Conservation (phyloP, 2,797 vertebrate species). For the Sphenopsis melanotis region DNA sequence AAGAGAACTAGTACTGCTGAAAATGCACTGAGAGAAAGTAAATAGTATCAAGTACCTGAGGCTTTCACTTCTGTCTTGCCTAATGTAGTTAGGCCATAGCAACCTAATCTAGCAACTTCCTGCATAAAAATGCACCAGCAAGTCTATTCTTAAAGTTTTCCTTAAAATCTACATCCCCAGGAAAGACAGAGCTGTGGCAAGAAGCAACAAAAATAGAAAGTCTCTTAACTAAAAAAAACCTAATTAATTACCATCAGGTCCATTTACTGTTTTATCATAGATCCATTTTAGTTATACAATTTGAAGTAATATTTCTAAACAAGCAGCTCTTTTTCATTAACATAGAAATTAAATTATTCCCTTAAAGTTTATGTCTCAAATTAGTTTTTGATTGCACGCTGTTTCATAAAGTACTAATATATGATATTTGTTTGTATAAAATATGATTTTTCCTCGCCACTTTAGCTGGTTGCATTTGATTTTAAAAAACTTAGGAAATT, state of each 20-base stretch:
- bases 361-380: neutral
- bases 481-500: neutral
- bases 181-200: neutral
- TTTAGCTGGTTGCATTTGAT: neutral
- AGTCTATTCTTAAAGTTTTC: neutral
- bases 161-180: conserved; percentile 3
- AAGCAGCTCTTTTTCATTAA: neutral
- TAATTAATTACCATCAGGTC: neutral
- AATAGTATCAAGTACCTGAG: neutral
- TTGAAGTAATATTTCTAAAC: neutral
- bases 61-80: neutral
- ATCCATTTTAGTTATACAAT: neutral
- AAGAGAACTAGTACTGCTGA: conserved; percentile 69
- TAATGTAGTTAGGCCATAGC: neutral
- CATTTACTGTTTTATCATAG: neutral
- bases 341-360: neutral
- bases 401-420: neutral
- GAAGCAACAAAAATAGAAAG: neutral
- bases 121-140: neutral
- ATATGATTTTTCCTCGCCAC: neutral
- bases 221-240: neutral
- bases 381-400: neutral
- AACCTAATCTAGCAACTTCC: neutral
- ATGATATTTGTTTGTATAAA: neutral
- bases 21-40: conserved; percentile 76